A percentile compares a stretch with the other conserved stretches of the same genome.
Evolutionary conservation across 2,797 vertebrate species (phyloP).

Genomic region (Margarornis squamiger): DNA sequence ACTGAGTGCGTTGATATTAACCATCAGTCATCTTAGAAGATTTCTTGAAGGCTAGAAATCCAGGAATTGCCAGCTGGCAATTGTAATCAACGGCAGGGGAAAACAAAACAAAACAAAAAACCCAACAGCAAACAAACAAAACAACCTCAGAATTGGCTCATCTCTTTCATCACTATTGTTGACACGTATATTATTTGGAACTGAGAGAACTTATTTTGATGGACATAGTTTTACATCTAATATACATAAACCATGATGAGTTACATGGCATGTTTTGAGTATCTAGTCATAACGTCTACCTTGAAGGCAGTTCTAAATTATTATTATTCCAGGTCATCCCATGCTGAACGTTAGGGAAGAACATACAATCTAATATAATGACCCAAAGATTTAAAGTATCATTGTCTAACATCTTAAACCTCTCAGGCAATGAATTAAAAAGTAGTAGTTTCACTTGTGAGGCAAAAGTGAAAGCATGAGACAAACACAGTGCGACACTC

Average conservation of each 20-base stretch:
- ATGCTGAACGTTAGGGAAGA: background rate
- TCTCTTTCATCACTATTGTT: background rate
- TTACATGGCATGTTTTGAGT: background rate
- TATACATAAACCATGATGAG: background rate
- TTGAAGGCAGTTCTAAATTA: background rate
- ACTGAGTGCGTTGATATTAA: background rate
- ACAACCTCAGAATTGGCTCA: background rate
- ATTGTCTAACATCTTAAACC: background rate
- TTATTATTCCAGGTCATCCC: background rate
- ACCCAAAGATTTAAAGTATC: background rate
- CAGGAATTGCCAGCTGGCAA: background rate
- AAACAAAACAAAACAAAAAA: background rate
- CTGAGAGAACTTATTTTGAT: background rate
- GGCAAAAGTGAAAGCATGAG: background rate
- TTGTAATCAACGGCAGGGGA: background rate
- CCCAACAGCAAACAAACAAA: background rate
- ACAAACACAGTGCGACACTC: background rate
- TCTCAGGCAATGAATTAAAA: background rate
- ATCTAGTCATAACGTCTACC: background rate
- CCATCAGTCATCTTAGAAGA: background rate
- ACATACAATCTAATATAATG: background rate
- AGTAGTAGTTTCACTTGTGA: background rate
- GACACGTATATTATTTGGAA: background rate
- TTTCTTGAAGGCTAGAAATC: background rate
- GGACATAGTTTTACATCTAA: background rate